Evolutionary conservation across 2,888 invertebrate species (phyloP).

Genomic region (Hemaris fuciformis): DNA sequence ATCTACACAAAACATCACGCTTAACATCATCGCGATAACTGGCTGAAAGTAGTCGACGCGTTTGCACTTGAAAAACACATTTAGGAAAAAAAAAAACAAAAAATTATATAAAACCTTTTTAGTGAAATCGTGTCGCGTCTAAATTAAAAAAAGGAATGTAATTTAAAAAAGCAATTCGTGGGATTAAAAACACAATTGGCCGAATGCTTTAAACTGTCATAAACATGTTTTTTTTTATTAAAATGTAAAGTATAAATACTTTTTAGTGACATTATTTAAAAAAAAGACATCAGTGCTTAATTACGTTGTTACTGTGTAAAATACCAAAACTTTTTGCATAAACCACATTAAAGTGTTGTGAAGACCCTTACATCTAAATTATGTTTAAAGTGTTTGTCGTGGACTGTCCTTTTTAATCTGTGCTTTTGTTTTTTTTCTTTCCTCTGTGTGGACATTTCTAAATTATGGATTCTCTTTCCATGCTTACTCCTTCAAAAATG

Average conservation of each 20-base stretch:
- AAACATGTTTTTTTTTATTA: no score
- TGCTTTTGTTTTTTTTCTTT: slow-evolving; percentile 41
- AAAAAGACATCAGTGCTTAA: background rate
- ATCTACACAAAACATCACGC: slow-evolving; percentile 24
- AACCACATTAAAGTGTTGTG: background rate
- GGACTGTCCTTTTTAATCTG: slow-evolving; percentile 38
- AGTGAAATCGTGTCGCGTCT: background rate
- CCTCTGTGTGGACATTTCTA: slow-evolving; percentile 52
- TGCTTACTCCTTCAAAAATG: slow-evolving; percentile 80
- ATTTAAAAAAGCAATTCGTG: no score
- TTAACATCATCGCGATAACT: slow-evolving; percentile 1
- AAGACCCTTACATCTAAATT: background rate
- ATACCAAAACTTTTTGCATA: background rate
- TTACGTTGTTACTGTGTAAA: background rate
- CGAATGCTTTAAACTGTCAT: no score
- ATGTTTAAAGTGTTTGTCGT: slow-evolving; percentile 11
- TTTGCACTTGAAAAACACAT: background rate
- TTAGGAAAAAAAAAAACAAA: background rate
- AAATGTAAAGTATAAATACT: no score
- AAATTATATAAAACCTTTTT: background rate
- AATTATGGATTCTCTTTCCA: slow-evolving; percentile 79
- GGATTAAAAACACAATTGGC: no score
- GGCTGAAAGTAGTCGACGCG: background rate
- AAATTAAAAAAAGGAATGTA: no score
- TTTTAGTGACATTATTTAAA: background rate